phyloP scores from a whole-genome alignment of 2,113 vertebrate genomes.

The Cervus canadensis region DNA sequence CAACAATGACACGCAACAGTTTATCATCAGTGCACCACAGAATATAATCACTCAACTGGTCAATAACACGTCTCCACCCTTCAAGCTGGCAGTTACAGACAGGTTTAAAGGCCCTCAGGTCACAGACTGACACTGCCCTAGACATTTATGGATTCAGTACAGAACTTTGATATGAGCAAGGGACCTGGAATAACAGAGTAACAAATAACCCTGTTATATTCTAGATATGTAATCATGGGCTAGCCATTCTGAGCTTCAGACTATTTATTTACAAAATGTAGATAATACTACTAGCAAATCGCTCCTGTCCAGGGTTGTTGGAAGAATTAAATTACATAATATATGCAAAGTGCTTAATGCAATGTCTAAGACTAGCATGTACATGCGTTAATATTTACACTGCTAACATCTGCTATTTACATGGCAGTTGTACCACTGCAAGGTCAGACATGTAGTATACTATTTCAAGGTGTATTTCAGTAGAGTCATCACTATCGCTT shows the following conservation, averaged over 20 bases:
- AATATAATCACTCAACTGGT: not conserved
- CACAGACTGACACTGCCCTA: not conserved
- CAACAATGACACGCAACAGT: not conserved
- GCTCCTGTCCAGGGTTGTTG: not conserved
- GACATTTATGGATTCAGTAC: not conserved
- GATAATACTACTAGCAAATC: not conserved
- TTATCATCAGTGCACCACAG: not conserved
- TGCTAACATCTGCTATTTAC: not conserved
- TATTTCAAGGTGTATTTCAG: not conserved
- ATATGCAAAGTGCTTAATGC: not conserved
- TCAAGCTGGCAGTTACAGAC: not conserved
- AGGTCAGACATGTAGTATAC: not conserved
- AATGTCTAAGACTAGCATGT: not conserved
- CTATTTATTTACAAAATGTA: not conserved
- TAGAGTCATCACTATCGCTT: not conserved
- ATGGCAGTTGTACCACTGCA: not conserved
- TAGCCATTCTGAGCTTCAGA: not conserved
- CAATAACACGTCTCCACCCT: not conserved
- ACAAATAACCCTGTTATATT: not conserved
- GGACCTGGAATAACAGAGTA: not conserved
- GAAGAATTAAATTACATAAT: not conserved
- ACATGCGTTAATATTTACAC: not conserved
- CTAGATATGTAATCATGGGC: not conserved
- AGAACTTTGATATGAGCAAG: not conserved
- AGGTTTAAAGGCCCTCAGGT: not conserved